Conservation (phyloP, 2,888 invertebrate species). For the Drosophila greeni region DNA sequence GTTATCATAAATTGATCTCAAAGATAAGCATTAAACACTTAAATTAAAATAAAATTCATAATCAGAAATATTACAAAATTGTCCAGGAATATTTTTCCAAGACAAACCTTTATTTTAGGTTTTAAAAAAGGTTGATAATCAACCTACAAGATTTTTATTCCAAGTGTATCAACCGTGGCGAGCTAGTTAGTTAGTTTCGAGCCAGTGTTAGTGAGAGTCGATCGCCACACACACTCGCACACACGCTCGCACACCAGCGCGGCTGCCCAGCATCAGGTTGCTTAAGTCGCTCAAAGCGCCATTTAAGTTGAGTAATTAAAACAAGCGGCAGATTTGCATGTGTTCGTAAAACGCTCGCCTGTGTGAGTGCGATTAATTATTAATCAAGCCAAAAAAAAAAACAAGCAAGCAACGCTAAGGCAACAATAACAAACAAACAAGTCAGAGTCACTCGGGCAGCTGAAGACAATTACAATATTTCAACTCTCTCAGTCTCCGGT, state of each 20-base stretch:
- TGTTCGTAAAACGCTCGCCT: neutral
- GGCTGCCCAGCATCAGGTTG: conserved; percentile 61
- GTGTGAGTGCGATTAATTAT: conserved; percentile 68
- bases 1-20: no score
- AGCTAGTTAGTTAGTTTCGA: conserved; percentile 72
- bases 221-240: conserved; percentile 52
- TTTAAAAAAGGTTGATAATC: neutral
- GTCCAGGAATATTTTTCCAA: no score
- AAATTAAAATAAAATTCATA: neutral
- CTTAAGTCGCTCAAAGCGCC: conserved; percentile 74
- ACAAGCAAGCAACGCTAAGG: conserved; percentile 42
- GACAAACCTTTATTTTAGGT: no score
- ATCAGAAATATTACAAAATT: neutral
- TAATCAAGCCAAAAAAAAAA: conserved; percentile 66
- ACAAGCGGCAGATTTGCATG: conserved; percentile 65
- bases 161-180: conserved; percentile 37
- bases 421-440: conserved; percentile 66
- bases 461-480: conserved; percentile 60
- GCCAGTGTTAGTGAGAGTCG: conserved; percentile 68
- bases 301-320: conserved; percentile 74
- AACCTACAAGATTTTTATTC: neutral
- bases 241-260: conserved; percentile 32
- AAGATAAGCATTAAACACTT: no score
- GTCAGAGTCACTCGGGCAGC: conserved; percentile 52
- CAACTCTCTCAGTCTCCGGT: conserved; percentile 31